Base-by-base conservation (phyloP, 2,113 vertebrate species). In the Amazona guildingii region DNA sequence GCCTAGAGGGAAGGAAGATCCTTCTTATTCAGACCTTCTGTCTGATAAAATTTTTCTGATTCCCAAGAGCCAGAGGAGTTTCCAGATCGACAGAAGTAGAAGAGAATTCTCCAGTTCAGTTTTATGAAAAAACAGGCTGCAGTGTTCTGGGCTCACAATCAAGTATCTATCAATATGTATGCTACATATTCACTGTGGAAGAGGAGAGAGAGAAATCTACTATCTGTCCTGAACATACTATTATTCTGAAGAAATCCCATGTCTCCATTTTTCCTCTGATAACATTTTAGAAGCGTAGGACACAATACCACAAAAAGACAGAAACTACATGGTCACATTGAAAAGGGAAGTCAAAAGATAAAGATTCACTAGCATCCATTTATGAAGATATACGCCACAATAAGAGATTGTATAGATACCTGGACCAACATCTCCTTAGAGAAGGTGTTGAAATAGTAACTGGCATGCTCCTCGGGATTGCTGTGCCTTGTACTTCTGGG, bases 361-460 rank as follows among this genome's bases (percentile, higher is more conserved):
- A 55, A 37, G 66, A 69, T 9, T 41, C 51, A 51, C 49, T 10
- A 81, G 69, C 19, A 75, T n/a, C 17, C 62, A n/a, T 59, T 70
- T 61, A 62, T 69, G 89, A 86, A 68, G 21, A 63, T 13, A 64
- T 7, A 67, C 17, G 7, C 6, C 20, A 35, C 17, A 78, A 85
- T 37, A 80, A 57, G 84, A 64, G 37, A 90, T 23, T 13, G 3
- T 10, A 37, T 44, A 37, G 90, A 91, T 98, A 99, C 99, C 99
- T 99, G 99, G 68, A 99, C 98, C 91, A 99, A 97, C 98, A 99
- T 98, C 89, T 99, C 99, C 97, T 99, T 99, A 44, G 99, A 99
- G 97, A 99, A 99, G 41, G 98, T 99, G 97, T 99, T 99, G 95
- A 99, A 99, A 97, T 99, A 99, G 73, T 99, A 99, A 82, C 98